Conservation (phyloP, 1,140 invertebrate genomes). For the Aphelenchoides avenae region DNA sequence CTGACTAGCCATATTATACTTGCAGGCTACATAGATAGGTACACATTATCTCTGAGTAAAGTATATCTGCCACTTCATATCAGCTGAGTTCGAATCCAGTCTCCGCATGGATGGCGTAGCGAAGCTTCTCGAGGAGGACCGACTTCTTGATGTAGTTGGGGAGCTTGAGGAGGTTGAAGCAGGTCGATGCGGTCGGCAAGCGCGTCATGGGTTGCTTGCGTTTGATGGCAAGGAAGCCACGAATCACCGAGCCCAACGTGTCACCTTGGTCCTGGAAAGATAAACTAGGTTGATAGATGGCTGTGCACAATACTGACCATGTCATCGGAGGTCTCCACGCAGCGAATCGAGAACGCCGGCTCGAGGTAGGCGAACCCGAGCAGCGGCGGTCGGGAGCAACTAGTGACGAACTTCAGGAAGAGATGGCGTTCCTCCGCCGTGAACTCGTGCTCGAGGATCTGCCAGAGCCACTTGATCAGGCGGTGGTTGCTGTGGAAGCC, state of each 20-base stretch:
- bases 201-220: constrained; percentile 82
- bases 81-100: constrained; percentile 88
- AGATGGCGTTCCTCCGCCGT: constrained; percentile 80
- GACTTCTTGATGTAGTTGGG: constrained; percentile 97
- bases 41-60: no score
- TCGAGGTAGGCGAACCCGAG: constrained; percentile 94
- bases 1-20: no score
- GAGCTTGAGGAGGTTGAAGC: constrained; percentile 92
- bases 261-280: constrained; percentile 76
- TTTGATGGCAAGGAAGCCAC: constrained; percentile 91
- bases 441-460: constrained; percentile 93
- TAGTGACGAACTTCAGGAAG: constrained; percentile 98
- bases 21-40: no score
- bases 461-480: constrained; percentile 97
- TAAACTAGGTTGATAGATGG: constrained; percentile 14
- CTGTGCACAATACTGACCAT: constrained; percentile 65
- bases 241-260: constrained; percentile 88
- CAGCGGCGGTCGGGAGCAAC: constrained; percentile 93
- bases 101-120: constrained; percentile 93
- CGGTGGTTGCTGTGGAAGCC: constrained; percentile 97
- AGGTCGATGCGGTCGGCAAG: constrained; percentile 94
- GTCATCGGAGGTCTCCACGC: constrained; percentile 96
- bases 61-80: no score
- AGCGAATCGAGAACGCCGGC: constrained; percentile 96
- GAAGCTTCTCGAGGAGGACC: constrained; percentile 86